phyloP scores from a whole-genome alignment of 2,113 vertebrate genomes.

The Salvelinus alpinus region DNA sequence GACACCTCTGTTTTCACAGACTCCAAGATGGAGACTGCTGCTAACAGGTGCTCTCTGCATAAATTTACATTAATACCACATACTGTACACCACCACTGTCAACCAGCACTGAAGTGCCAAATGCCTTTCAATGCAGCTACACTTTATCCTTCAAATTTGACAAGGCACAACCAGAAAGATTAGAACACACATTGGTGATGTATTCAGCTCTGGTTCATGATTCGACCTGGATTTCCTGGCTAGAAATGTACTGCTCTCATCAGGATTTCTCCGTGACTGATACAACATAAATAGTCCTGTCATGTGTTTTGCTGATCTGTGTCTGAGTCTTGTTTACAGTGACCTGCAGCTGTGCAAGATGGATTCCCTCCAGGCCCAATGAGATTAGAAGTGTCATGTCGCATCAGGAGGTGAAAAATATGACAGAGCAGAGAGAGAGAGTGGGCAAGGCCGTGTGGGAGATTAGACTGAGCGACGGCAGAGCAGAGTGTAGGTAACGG shows the following conservation, averaged over 20 bases:
- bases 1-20: conserved; percentile 35
- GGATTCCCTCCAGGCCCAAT: conserved; percentile 37
- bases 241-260: conserved; percentile 2
- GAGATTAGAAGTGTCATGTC: conserved; percentile 48
- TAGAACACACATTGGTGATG: conserved; percentile 16
- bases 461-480: conserved; percentile 8
- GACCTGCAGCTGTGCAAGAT: conserved; percentile 30
- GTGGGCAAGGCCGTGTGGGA: not conserved
- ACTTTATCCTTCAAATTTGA: conserved; percentile 45
- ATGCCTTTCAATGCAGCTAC: not conserved
- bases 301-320: conserved; percentile 14
- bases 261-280: conserved; percentile 36
- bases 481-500: conserved; percentile 6
- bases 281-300: conserved; percentile 35
- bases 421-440: not conserved
- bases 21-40: not conserved
- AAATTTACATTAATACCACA: conserved; percentile 56
- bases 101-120: conserved; percentile 43
- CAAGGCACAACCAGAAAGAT: conserved; percentile 25
- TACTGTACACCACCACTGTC: conserved; percentile 10
- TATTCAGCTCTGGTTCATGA: not conserved
- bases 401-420: conserved; percentile 26
- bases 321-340: conserved; percentile 24
- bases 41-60: conserved; percentile 43
- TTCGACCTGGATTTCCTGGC: too few relatives aligned